Evolutionary conservation across 2,888 invertebrate genomes (phyloP).

Genomic region (Sphinx pinastri): DNA sequence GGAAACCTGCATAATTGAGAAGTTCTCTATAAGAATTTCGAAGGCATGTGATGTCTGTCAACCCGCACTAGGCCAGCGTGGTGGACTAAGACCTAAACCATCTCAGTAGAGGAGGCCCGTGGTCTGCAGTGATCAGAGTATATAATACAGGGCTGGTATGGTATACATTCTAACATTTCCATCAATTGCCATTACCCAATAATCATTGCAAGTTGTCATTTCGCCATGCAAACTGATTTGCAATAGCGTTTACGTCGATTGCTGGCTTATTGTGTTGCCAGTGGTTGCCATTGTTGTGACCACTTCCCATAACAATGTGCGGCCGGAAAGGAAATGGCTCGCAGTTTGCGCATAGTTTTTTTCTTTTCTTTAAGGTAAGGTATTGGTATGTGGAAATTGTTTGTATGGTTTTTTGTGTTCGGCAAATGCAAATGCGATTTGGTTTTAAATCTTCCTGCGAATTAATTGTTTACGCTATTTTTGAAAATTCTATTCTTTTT

Average conservation of each 20-base stretch:
- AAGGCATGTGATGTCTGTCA: too few relatives aligned
- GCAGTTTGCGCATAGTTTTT: constrained; percentile 41
- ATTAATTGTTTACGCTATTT: too few relatives aligned
- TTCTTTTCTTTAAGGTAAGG: constrained; percentile 32
- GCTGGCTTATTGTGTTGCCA: constrained; percentile 23
- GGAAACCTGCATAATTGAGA: too few relatives aligned
- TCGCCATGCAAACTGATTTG: neutral
- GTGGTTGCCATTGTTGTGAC: constrained; percentile 39
- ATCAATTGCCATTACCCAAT: constrained; percentile 2
- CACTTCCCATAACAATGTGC: constrained; percentile 55
- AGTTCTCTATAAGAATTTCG: too few relatives aligned
- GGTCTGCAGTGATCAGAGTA: too few relatives aligned
- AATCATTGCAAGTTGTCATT: neutral
- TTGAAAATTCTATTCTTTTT: too few relatives aligned
- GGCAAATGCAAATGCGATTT: neutral
- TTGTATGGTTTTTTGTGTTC: neutral
- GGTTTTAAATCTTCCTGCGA: too few relatives aligned
- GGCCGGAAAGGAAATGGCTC: constrained; percentile 46
- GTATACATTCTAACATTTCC: neutral
- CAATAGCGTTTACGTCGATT: constrained; percentile 2
- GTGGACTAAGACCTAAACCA: too few relatives aligned
- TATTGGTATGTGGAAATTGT: constrained; percentile 3
- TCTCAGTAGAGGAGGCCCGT: too few relatives aligned
- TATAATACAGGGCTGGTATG: too few relatives aligned
- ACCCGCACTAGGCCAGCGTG: too few relatives aligned